These are phyloP conservation scores for Lasioglossum albipes DNA, from an alignment of 1,140 invertebrate species.

Conservation along the genomic window DNA sequence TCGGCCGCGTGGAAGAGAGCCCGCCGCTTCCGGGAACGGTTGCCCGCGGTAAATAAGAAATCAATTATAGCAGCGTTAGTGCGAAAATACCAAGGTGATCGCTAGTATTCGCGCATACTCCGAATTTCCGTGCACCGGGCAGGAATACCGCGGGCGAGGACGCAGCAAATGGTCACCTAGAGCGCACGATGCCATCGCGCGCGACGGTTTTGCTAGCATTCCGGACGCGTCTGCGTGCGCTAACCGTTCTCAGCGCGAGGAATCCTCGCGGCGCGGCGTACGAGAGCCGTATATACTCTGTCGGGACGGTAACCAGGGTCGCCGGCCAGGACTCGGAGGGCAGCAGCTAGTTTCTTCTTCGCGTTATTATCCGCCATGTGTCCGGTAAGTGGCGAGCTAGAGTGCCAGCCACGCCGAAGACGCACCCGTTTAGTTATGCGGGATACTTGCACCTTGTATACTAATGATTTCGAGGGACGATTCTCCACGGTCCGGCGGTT, in stretches of 20 bases:
- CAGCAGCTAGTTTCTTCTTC: conserved; percentile 62
- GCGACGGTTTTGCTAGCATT: conserved; percentile 58
- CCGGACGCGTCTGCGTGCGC: conserved; percentile 58
- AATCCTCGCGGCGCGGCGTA: conserved; percentile 39
- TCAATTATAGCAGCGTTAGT: conserved; percentile 48
- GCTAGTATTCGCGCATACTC: conserved; percentile 46
- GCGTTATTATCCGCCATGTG: conserved; percentile 64
- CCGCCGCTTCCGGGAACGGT: conserved; percentile 25
- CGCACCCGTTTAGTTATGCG: conserved; percentile 54
- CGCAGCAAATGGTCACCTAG: conserved; percentile 26
- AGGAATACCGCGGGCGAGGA: background rate
- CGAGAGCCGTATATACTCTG: background rate
- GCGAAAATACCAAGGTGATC: conserved; percentile 31
- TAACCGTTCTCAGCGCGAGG: conserved; percentile 46
- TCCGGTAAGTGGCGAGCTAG: conserved; percentile 56
- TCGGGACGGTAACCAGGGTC: conserved; percentile 16
- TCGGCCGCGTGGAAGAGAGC: background rate
- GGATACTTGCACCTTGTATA: conserved; percentile 51
- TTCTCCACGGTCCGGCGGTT: conserved; percentile 39
- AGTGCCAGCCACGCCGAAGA: conserved; percentile 51
- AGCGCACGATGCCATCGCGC: conserved; percentile 10
- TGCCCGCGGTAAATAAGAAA: conserved; percentile 49
- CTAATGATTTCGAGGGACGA: conserved; percentile 54
- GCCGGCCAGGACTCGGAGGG: background rate
- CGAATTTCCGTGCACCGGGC: conserved; percentile 38